These are phyloP conservation scores for Misgurnus mizolepis DNA, from an alignment of 2,113 vertebrate genomes.

Conservation along the genomic window DNA sequence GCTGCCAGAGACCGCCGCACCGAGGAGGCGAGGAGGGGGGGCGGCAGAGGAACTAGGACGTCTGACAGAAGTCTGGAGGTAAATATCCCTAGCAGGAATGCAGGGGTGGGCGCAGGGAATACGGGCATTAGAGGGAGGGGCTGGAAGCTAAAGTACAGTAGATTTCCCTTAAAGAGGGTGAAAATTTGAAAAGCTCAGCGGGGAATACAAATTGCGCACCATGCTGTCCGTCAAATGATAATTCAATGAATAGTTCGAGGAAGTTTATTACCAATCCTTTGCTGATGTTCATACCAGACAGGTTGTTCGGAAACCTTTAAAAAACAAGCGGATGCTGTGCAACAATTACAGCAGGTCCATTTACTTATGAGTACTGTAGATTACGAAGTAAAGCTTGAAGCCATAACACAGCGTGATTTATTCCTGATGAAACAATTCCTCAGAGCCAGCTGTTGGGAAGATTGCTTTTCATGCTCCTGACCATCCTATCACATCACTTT, in stretches of 20 bases:
- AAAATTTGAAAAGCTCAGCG: slow-evolving; percentile 12
- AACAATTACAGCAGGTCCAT: background rate
- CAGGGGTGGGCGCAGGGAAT: slow-evolving; percentile 42
- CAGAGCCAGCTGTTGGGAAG: slow-evolving; percentile 34
- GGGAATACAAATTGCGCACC: background rate
- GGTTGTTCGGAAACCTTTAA: background rate
- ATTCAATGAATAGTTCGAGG: background rate
- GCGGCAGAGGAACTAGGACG: slow-evolving; percentile 64
- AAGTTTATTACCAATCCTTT: background rate
- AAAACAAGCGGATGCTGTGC: background rate
- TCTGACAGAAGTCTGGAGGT: slow-evolving; percentile 69
- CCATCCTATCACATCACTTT: slow-evolving; percentile 29
- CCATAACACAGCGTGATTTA: slow-evolving; percentile 8
- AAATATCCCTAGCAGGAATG: slow-evolving; percentile 80
- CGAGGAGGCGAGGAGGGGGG: slow-evolving; percentile 43
- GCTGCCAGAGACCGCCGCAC: slow-evolving; percentile 72
- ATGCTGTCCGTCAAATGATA: slow-evolving; percentile 16
- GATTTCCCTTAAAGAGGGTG: slow-evolving; percentile 32
- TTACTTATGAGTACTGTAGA: background rate
- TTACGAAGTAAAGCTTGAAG: background rate
- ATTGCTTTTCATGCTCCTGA: slow-evolving; percentile 37
- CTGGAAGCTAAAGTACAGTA: slow-evolving; percentile 12
- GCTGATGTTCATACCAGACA: background rate
- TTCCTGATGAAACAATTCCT: slow-evolving; percentile 30
- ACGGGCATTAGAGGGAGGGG: slow-evolving; percentile 17